Evolutionary conservation across 2,113 vertebrate genomes (phyloP).

Genomic region (Misgurnus mizolepis): DNA sequence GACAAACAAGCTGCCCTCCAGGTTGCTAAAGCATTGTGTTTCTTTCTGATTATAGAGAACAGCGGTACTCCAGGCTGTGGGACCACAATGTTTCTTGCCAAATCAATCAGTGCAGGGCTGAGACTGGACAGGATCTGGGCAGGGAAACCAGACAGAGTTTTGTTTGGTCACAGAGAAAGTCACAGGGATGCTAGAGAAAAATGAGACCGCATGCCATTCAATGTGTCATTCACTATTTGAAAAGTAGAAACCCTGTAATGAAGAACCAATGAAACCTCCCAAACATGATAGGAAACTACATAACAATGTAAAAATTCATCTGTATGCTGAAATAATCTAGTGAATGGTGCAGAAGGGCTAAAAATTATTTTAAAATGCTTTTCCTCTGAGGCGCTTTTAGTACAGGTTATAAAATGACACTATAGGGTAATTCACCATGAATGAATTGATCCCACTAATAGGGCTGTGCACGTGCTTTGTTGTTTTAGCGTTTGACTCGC

Average conservation of each 20-base stretch:
- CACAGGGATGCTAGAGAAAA: background rate
- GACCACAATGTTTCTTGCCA: conserved; percentile 22
- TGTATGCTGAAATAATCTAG: background rate
- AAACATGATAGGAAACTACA: background rate
- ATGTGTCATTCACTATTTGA: background rate
- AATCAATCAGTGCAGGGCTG: conserved; percentile 11
- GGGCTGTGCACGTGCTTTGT: no score
- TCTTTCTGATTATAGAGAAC: conserved; percentile 41
- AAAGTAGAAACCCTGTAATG: background rate
- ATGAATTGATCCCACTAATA: no score
- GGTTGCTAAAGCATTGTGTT: conserved; percentile 32
- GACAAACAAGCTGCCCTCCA: conserved; percentile 38
- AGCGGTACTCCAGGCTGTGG: conserved; percentile 2
- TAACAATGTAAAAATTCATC: background rate
- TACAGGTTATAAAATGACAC: background rate
- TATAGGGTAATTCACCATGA: no score
- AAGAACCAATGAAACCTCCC: background rate
- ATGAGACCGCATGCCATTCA: background rate
- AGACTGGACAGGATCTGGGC: background rate
- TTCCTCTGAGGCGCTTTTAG: background rate
- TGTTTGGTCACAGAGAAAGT: background rate
- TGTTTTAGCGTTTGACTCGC: no score
- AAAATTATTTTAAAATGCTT: background rate
- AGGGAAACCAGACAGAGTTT: background rate
- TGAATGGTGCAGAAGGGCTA: background rate